A percentile compares a stretch with the other conserved stretches of the same genome.
phyloP scores from a whole-genome alignment of 30 jellyfish, hydroid and myxozoan genomes.

The Rhopilema esculentum region DNA sequence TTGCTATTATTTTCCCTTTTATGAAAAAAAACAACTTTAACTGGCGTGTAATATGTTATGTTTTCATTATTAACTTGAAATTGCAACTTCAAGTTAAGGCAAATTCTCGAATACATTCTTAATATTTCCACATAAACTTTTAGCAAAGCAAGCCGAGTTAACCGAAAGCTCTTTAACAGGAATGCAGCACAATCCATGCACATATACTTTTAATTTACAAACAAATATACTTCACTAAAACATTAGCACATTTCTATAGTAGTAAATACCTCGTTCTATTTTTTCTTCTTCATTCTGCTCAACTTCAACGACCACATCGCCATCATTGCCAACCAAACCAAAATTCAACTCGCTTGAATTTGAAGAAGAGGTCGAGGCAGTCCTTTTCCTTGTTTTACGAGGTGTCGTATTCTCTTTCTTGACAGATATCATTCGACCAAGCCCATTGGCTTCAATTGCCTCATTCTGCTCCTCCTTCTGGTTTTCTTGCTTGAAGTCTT shows the following conservation, averaged over 20 bases:
- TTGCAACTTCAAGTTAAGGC: too few relatives aligned
- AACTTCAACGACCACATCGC: not conserved
- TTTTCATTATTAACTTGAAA: too few relatives aligned
- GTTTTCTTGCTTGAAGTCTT: conserved; percentile 17
- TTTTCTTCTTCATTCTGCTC: conserved; percentile 23
- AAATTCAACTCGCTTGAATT: conserved; percentile 13
- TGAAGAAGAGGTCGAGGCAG: conserved; percentile 23
- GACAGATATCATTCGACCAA: not conserved
- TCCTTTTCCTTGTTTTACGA: not conserved
- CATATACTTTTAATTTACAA: not conserved
- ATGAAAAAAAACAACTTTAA: not conserved
- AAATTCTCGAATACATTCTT: too few relatives aligned
- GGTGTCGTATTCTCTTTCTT: not conserved
- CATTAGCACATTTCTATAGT: not conserved
- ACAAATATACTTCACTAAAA: not conserved
- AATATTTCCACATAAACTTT: too few relatives aligned
- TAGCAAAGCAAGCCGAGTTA: too few relatives aligned
- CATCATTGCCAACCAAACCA: not conserved
- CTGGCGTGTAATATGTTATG: too few relatives aligned
- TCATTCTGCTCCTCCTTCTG: not conserved
- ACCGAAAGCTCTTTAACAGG: too few relatives aligned
- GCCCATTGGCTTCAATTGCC: not conserved
- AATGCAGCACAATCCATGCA: too few relatives aligned
- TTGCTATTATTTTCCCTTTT: conserved; percentile 62
- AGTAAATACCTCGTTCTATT: conserved; percentile 36